Conservation (phyloP, 1,140 invertebrate species). For the Drosophila asahinai region DNA sequence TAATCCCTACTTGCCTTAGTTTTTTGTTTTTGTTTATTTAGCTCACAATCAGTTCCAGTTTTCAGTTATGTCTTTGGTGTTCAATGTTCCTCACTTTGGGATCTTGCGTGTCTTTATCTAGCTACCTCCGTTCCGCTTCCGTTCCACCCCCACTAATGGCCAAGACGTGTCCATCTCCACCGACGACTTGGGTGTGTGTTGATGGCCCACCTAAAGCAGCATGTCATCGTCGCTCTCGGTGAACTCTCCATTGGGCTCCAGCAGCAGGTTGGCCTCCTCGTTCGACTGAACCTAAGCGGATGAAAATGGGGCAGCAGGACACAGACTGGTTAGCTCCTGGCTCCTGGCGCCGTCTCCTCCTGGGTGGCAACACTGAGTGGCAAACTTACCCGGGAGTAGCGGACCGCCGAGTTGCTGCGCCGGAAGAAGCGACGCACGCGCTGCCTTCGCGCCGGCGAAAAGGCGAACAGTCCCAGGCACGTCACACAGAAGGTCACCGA, state of each 20-base stretch:
- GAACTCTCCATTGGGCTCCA: slow-evolving; percentile 80
- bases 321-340: neutral
- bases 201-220: slow-evolving; percentile 63
- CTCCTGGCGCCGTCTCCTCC: neutral
- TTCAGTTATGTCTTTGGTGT: slow-evolving; percentile 74
- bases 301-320: neutral
- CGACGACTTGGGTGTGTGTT: slow-evolving; percentile 14
- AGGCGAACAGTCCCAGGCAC: slow-evolving; percentile 75
- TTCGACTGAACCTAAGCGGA: slow-evolving; percentile 71
- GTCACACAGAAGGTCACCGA: slow-evolving; percentile 76
- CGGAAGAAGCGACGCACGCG: slow-evolving; percentile 70
- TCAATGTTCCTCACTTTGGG: slow-evolving; percentile 53
- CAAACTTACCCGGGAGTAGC: slow-evolving; percentile 73
- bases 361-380: neutral
- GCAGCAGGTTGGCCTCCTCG: slow-evolving; percentile 79
- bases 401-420: slow-evolving; percentile 66
- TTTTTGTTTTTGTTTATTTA: slow-evolving; percentile 26
- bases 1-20: slow-evolving; percentile 36
- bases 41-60: slow-evolving; percentile 72
- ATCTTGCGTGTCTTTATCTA: slow-evolving; percentile 49
- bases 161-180: slow-evolving; percentile 36
- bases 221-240: slow-evolving; percentile 83
- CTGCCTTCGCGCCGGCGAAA: slow-evolving; percentile 77
- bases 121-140: slow-evolving; percentile 14
- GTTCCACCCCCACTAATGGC: slow-evolving; percentile 39